Percentiles rank a stretch among this genome's conserved stretches.
Evolutionary conservation across 1,140 invertebrate species (phyloP).

Genomic region (Chionoecetes opilio): DNA sequence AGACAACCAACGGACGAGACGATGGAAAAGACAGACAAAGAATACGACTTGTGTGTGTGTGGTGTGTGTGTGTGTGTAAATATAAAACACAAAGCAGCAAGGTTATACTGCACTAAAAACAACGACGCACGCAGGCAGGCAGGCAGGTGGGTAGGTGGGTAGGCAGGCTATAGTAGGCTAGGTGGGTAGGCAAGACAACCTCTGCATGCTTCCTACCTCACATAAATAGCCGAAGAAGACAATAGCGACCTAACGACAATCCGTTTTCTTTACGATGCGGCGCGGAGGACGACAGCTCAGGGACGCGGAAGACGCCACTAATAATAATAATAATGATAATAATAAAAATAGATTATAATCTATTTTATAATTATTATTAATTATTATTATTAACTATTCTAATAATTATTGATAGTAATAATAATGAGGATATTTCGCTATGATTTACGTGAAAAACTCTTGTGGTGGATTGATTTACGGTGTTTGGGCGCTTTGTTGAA

Average conservation of each 20-base stretch:
- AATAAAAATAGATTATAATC: neutral
- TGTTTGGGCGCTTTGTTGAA: neutral
- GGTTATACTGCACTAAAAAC: too few relatives aligned
- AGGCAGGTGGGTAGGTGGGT: too few relatives aligned
- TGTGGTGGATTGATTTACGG: neutral
- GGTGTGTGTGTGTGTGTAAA: too few relatives aligned
- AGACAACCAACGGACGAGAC: too few relatives aligned
- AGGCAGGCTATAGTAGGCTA: too few relatives aligned
- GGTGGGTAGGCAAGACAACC: too few relatives aligned
- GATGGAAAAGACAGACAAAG: too few relatives aligned
- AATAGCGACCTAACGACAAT: neutral
- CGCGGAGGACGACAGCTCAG: neutral
- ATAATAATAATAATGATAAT: conserved; percentile 21
- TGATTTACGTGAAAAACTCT: neutral
- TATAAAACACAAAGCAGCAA: too few relatives aligned
- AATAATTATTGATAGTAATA: neutral
- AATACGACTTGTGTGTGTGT: too few relatives aligned
- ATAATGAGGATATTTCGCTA: neutral
- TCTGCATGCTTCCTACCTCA: too few relatives aligned
- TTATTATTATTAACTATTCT: neutral
- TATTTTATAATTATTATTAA: neutral
- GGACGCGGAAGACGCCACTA: neutral
- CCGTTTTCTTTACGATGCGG: neutral
- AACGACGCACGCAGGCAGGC: too few relatives aligned
- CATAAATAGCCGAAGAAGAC: conserved; percentile 6